phyloP scores from a whole-genome alignment of 2,113 vertebrate species.

The Epinephelus lanceolatus region DNA sequence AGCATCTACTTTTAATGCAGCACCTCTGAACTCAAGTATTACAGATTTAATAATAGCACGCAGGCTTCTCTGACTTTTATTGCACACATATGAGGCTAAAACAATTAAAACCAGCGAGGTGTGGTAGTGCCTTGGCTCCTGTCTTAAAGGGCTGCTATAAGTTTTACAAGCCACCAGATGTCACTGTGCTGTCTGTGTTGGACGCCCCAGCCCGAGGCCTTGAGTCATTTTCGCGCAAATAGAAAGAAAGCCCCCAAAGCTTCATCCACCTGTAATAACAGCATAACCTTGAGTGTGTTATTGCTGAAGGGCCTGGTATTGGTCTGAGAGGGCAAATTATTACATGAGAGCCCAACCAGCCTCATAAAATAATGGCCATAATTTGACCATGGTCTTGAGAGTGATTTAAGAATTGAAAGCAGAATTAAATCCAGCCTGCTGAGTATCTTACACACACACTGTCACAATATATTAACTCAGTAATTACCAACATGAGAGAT shows the following conservation, averaged over 20 bases:
- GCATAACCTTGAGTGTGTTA: not conserved
- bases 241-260: not conserved
- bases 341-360: not conserved
- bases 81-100: not conserved
- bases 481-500: not conserved
- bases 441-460: not conserved
- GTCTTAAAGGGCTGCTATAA: not conserved
- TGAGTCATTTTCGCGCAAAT: not conserved
- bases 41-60: not conserved
- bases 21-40: too few species aligned
- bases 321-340: constrained; percentile 2
- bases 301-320: not conserved
- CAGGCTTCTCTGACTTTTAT: not conserved
- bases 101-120: not conserved
- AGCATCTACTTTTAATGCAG: not conserved
- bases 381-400: not conserved
- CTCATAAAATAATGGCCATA: constrained; percentile 8
- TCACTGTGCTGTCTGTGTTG: not conserved
- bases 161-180: not conserved
- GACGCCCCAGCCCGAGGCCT: not conserved
- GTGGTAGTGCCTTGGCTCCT: not conserved
- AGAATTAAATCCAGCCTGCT: constrained; percentile 2
- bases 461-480: not conserved
- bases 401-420: constrained; percentile 13
- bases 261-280: too few species aligned